Base-by-base conservation (phyloP, 2,113 vertebrate genomes). In the Tetrao urogallus region DNA sequence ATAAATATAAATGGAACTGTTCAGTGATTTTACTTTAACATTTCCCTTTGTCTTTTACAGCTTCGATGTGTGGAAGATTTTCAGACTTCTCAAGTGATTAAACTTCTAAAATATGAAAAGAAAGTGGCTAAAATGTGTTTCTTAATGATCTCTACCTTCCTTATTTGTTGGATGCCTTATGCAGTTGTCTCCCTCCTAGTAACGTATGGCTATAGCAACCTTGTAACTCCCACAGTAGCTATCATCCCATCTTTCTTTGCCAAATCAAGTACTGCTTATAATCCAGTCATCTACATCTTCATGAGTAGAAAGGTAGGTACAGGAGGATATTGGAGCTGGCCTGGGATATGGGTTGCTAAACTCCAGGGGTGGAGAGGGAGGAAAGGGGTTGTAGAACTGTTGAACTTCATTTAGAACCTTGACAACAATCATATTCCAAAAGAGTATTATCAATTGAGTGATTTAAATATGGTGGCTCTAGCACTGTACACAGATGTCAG, bases 101-200 rank as follows among this genome's bases (percentile, higher is more conserved):
- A 98, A 96, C 98, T 98, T 96, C 94, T 99, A 94, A 98, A 97
- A 71, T 98, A 99, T 13, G 99, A 99, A 97, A 99, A 98, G 95
- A 99, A 99, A 94, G 97, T 99, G 69, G 98, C 99, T 3, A 98
- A 98, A 75, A 99, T 99, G 99, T 99, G 98, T 92, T 98, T 99
- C 79, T 93, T 99, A 69, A 99, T 99, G 98, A 98, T 99, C 66
- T 96, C 96, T 87, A 98, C 97, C 1, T 99, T 99, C 94, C 98
- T 99, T 95, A 82, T 98, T 92, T 99, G 98, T 69, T 99, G 98
- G 99, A 99, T 98, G 54, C 99, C 99, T 61, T 98, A 98, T 67
- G 98, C 99, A 4, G 97, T 99, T 6, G 97, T 98, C 79, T 99
- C 98, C 57, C 98, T 99, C 96, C 91, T 99, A 93, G 94, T 98